Base-by-base conservation (phyloP, 2,113 vertebrate genomes). In the Gasterosteus nipponicus region DNA sequence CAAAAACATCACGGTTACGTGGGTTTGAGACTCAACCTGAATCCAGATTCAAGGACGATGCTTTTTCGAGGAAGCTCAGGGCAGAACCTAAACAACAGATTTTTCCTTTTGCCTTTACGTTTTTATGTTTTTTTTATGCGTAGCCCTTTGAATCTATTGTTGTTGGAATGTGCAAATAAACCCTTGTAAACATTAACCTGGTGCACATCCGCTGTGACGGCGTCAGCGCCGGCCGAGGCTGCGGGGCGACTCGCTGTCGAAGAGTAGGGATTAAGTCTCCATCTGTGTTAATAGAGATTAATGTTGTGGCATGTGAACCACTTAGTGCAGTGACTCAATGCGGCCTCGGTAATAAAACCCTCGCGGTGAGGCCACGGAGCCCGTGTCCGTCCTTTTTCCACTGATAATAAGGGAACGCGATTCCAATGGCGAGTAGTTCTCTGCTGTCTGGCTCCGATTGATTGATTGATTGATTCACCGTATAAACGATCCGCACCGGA, bases 281-380 rank as follows among this genome's bases (percentile, higher is more conserved):
- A 89, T 88, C 85, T 88, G 89, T 42, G 80, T 87, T 87, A 86
- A 91, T 84, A 75, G 82, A 89, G 86, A 89, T 89, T 90, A 92
- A 89, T 87, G 86, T 77, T 35, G 71, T 61, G 66, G 68, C 22
- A 68, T 89, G 82, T 69, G 80, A 83, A 65, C 70, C 72, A 69
- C 84, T 87, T 79, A 77, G 58, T 15, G 14, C 29, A 10, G 57
- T 51, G 75, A 70, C 79, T 84, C 53, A 22, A 58, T 44, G n/a
- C 14, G 44, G 61, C 63, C 57, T 81, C 33, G 1, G 67, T 70
- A 49, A 77, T 53, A 75, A 79, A 78, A 73, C 76, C 63, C 65
- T 61, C 47, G 60, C 74, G 8, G 60, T 18, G 74, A 71, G 57
- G 46, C 44, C 35, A 18, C 4, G 69, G 60, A 77, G 69, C 5